phyloP scores from a whole-genome alignment of 2,888 invertebrate genomes.

The Macroteleia sp. region DNA sequence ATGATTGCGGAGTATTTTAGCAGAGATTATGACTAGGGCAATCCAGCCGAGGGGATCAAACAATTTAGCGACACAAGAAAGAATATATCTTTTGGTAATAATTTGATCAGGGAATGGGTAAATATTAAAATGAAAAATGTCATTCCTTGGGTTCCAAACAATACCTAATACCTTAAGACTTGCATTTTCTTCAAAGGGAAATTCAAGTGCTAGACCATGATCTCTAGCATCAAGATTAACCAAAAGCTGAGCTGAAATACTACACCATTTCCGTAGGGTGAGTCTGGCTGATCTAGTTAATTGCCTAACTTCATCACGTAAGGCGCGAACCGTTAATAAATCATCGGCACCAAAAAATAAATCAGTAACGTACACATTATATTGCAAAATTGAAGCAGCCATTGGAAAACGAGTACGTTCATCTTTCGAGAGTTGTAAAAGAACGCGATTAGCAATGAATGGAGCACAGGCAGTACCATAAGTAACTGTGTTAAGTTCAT shows the following conservation, averaged over 20 bases:
- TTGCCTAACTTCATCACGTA: conserved; percentile 26
- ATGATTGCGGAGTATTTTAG: no score
- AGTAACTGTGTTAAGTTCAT: no score
- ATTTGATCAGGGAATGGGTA: no score
- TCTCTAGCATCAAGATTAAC: not conserved
- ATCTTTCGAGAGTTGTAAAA: conserved; percentile 14
- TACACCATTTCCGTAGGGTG: conserved; percentile 21
- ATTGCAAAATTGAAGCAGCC: conserved; percentile 4
- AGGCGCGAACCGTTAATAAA: not conserved
- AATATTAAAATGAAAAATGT: no score
- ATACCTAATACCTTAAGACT: conserved; percentile 13
- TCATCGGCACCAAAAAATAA: conserved; percentile 21
- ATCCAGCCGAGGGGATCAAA: no score
- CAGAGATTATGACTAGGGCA: no score
- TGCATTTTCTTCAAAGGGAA: conserved; percentile 13
- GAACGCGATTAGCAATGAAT: conserved; percentile 11
- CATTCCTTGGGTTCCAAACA: not conserved
- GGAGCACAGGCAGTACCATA: conserved; percentile 15
- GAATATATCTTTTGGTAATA: no score
- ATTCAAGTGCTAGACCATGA: conserved; percentile 10
- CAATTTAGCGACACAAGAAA: no score
- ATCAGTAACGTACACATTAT: conserved; percentile 31
- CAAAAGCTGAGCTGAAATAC: conserved; percentile 7
- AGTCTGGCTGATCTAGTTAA: conserved; percentile 4
- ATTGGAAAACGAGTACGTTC: conserved; percentile 4